Conservation (phyloP, 92 coral and sea anemone species). For the Epizoanthus scotinus region DNA sequence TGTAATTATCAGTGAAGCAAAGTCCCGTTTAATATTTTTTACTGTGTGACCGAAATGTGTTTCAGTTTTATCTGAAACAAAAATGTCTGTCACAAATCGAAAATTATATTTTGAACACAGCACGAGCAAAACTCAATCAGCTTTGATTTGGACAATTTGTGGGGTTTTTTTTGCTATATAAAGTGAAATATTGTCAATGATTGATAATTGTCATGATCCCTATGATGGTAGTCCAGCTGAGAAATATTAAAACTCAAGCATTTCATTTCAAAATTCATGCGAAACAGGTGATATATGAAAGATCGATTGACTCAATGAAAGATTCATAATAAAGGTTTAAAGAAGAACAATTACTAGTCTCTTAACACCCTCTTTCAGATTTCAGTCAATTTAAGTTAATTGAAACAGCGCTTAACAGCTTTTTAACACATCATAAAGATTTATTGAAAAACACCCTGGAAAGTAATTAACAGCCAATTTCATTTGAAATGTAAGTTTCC, state of each 20-base stretch:
- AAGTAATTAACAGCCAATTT: slow-evolving; percentile 35
- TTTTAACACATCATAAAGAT: slow-evolving; percentile 5
- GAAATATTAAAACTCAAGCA: slow-evolving; percentile 14
- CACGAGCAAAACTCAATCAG: neutral
- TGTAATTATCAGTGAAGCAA: neutral
- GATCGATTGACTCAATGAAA: neutral
- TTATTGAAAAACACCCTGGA: neutral
- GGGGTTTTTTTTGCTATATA: slow-evolving; percentile 26
- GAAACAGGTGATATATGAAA: neutral
- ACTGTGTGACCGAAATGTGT: neutral
- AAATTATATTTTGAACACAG: neutral
- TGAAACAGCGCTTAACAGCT: slow-evolving; percentile 10
- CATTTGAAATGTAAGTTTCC: slow-evolving; percentile 22
- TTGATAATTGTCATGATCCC: neutral
- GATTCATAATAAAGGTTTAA: neutral
- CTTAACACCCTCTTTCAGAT: neutral
- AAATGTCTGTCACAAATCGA: neutral
- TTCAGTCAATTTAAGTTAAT: neutral
- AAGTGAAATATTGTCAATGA: slow-evolving; percentile 1
- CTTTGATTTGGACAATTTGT: neutral
- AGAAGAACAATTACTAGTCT: neutral
- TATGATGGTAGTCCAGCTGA: slow-evolving; percentile 19
- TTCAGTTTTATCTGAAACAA: neutral
- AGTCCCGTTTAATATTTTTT: neutral
- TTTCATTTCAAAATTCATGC: neutral